Conservation (phyloP, 2,113 vertebrate species). For the Pseudopipra pipra region DNA sequence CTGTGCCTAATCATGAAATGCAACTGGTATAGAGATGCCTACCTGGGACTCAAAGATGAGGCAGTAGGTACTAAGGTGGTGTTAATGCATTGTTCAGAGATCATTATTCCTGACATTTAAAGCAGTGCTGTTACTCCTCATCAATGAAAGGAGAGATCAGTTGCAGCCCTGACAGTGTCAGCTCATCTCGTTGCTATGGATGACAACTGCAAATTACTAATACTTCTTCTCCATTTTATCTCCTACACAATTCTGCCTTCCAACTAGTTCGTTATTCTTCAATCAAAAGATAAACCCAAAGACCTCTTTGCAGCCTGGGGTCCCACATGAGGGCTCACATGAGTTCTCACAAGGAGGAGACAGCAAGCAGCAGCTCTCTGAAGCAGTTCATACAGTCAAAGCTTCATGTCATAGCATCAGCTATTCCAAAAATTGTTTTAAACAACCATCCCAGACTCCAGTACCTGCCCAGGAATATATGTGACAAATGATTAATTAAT, state of each 20-base stretch:
- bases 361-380: background rate
- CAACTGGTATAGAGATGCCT: background rate
- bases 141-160: background rate
- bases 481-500: background rate
- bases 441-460: background rate
- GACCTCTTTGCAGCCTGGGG: background rate
- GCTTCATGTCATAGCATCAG: background rate
- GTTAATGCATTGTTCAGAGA: background rate
- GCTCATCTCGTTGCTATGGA: background rate
- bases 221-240: background rate
- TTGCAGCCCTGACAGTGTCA: constrained; percentile 1
- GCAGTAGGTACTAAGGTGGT: background rate
- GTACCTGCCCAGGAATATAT: background rate
- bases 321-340: background rate
- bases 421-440: background rate
- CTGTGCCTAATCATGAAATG: background rate
- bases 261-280: background rate
- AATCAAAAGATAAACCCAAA: background rate
- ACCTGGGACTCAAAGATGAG: background rate
- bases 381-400: background rate
- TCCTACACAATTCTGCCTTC: background rate
- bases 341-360: background rate
- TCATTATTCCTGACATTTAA: background rate
- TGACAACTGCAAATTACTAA: background rate
- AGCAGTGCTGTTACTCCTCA: background rate